These are phyloP conservation scores for Gasterosteus nipponicus DNA, from an alignment of 2,113 vertebrate genomes.

Conservation along the genomic window DNA sequence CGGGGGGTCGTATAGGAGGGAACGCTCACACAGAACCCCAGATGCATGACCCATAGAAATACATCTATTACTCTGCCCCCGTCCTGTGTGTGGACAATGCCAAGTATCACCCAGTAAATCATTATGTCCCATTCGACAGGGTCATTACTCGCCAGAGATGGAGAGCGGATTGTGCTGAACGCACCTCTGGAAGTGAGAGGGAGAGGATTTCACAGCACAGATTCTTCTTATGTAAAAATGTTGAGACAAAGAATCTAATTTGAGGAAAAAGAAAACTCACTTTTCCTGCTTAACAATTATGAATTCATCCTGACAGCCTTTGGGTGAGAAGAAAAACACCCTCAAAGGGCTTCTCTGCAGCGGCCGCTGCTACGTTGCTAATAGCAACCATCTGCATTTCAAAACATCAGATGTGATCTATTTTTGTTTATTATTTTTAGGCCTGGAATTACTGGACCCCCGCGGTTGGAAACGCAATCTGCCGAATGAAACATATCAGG, in stretches of 20 bases:
- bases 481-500: slow-evolving; percentile 18
- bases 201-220: background rate
- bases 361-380: slow-evolving; percentile 40
- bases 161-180: slow-evolving; percentile 20
- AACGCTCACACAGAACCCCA: background rate
- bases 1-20: slow-evolving; percentile 14
- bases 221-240: background rate
- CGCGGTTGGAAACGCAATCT: slow-evolving; percentile 41
- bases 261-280: background rate
- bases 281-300: slow-evolving; percentile 3
- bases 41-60: slow-evolving; percentile 27
- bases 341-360: slow-evolving; percentile 35
- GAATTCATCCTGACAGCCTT: slow-evolving; percentile 6
- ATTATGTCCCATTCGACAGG: slow-evolving; percentile 29
- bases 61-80: slow-evolving; percentile 37
- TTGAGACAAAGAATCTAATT: background rate
- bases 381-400: slow-evolving; percentile 66
- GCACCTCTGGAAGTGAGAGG: background rate
- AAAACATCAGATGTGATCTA: slow-evolving; percentile 52
- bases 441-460: slow-evolving; percentile 30
- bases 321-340: slow-evolving; percentile 22
- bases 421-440: slow-evolving; percentile 53
- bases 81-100: slow-evolving; percentile 27
- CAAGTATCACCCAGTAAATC: slow-evolving; percentile 37
- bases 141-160: slow-evolving; percentile 36